phyloP scores from a whole-genome alignment of 2,888 invertebrate species.

The Malthinus flaveolus region DNA sequence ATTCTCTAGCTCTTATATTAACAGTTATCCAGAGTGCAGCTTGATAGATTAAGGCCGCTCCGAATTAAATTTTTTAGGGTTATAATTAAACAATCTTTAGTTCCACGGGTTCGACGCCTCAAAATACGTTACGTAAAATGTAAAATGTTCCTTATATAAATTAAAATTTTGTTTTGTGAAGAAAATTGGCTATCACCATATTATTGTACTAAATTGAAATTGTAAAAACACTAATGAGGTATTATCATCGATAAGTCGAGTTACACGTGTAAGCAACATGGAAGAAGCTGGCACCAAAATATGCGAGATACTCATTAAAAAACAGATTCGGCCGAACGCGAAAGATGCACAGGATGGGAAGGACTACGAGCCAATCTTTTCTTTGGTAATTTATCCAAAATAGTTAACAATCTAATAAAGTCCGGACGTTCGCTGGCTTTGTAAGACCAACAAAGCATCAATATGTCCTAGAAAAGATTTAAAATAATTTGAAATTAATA shows the following conservation, averaged over 20 bases:
- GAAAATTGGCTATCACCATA: constrained; percentile 14
- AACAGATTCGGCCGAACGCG: constrained; percentile 94
- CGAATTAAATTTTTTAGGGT: too few relatives aligned
- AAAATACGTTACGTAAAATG: too few relatives aligned
- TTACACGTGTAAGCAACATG: constrained; percentile 15
- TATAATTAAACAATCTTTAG: too few relatives aligned
- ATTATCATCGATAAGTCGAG: constrained; percentile 15
- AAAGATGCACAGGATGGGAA: constrained; percentile 96
- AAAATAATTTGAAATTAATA: neutral
- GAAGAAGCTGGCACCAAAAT: constrained; percentile 6
- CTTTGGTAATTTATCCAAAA: constrained; percentile 90
- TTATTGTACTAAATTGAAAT: constrained; percentile 27
- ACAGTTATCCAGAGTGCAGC: too few relatives aligned
- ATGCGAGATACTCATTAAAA: constrained; percentile 61
- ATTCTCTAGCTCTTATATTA: too few relatives aligned
- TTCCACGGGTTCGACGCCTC: too few relatives aligned
- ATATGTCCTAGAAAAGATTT: constrained; percentile 73
- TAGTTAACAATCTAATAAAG: constrained; percentile 82
- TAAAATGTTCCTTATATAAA: too few relatives aligned
- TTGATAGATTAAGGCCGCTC: too few relatives aligned
- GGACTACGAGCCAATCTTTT: constrained; percentile 95
- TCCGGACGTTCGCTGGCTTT: constrained; percentile 84
- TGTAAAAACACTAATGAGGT: constrained; percentile 20
- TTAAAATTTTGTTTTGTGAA: too few relatives aligned
- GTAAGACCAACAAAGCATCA: constrained; percentile 97